These are phyloP conservation scores for Troides oblongomaculatus DNA, from an alignment of 2,888 invertebrate species.

Conservation along the genomic window DNA sequence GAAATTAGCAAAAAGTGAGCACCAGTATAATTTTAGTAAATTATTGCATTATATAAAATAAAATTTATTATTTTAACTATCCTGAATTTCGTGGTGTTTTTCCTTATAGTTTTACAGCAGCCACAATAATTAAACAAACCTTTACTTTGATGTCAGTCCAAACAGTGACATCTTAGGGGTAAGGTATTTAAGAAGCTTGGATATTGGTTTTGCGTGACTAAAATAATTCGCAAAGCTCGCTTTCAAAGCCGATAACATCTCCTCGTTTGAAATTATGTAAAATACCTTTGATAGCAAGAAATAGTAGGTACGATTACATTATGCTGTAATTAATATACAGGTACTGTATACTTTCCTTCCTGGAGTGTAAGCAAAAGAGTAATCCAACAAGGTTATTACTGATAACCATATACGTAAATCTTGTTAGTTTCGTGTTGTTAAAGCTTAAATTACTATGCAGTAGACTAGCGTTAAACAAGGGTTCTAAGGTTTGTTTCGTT, in stretches of 20 bases:
- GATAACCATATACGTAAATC: not conserved
- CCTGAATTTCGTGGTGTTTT: too few relatives aligned
- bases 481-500: not conserved
- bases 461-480: not conserved
- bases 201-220: constrained; percentile 17
- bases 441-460: not conserved
- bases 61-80: too few relatives aligned
- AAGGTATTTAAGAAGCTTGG: constrained; percentile 9
- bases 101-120: not conserved
- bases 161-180: constrained; percentile 19
- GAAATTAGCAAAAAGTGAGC: too few relatives aligned
- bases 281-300: not conserved
- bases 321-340: not conserved
- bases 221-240: constrained; percentile 11
- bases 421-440: not conserved
- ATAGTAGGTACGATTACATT: not conserved
- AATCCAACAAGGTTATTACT: not conserved
- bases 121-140: constrained; percentile 7
- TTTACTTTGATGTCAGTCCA: constrained; percentile 17
- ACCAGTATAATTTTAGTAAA: too few relatives aligned
- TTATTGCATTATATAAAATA: too few relatives aligned
- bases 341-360: not conserved
- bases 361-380: not conserved
- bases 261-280: not conserved
- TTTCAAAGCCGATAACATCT: constrained; percentile 4